These are phyloP conservation scores for Erythrocercus mccallii DNA, from an alignment of 2,113 vertebrate species.

Conservation along the genomic window DNA sequence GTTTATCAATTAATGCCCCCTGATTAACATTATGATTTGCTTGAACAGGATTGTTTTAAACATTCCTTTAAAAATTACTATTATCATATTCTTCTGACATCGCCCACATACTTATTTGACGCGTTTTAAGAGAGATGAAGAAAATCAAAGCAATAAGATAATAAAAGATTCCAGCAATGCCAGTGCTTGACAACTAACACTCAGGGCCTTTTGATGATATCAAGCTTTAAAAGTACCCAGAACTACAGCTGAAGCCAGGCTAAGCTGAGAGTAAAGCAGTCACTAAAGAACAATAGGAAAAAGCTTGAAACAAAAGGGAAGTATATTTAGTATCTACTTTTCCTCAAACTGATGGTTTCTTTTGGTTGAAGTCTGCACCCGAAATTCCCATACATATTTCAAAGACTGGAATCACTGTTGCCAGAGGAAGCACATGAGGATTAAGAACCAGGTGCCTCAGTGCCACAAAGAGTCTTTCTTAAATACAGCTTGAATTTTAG, in stretches of 20 bases:
- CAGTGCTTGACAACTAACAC: not conserved
- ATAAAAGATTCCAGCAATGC: not conserved
- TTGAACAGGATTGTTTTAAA: not conserved
- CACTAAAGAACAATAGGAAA: not conserved
- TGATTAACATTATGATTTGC: not conserved
- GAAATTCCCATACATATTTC: not conserved
- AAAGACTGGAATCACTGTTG: not conserved
- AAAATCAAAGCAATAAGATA: conserved; percentile 14
- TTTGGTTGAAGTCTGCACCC: not conserved
- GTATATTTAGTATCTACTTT: not conserved
- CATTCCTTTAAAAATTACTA: not conserved
- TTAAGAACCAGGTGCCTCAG: not conserved
- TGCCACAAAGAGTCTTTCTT: not conserved
- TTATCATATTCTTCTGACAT: not conserved
- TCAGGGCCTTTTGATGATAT: not conserved
- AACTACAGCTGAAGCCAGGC: not conserved
- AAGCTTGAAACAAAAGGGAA: not conserved
- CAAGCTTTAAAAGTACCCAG: not conserved
- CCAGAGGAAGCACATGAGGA: not conserved
- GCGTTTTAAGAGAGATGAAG: not conserved
- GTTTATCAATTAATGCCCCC: not conserved
- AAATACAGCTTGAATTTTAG: not conserved
- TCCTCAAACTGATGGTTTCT: not conserved
- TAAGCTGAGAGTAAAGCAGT: not conserved
- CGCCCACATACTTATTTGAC: not conserved